These are phyloP conservation scores for Aphidoletes aphidimyza DNA, from an alignment of 2,888 invertebrate genomes.

Conservation along the genomic window DNA sequence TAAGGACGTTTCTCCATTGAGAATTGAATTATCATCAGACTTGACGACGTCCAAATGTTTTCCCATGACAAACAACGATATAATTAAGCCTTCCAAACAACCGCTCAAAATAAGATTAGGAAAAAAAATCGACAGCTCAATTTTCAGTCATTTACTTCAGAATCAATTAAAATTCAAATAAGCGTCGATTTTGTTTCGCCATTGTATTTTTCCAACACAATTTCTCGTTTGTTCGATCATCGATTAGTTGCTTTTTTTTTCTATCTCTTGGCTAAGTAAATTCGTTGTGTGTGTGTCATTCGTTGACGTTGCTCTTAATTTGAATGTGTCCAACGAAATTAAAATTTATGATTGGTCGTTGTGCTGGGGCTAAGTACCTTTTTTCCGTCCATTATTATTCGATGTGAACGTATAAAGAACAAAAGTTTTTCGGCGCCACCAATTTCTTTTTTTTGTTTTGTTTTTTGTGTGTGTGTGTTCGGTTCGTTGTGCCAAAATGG, in stretches of 20 bases:
- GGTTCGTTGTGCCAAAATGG: slow-evolving; percentile 1
- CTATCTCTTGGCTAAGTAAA: background rate
- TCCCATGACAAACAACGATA: background rate
- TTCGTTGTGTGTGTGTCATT: background rate
- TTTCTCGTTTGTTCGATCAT: background rate
- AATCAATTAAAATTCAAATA: slow-evolving; percentile 21
- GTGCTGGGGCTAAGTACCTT: slow-evolving; percentile 17
- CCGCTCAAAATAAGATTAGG: background rate
- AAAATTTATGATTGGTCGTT: slow-evolving; percentile 50
- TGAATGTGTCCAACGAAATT: slow-evolving; percentile 14
- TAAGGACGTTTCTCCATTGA: background rate
- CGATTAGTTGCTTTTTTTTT: background rate
- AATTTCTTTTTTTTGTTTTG: background rate
- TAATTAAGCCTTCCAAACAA: background rate
- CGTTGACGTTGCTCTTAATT: slow-evolving; percentile 17
- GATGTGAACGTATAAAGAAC: slow-evolving; percentile 12
- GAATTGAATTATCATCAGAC: background rate
- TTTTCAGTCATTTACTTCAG: slow-evolving; percentile 11
- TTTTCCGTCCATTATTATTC: slow-evolving; percentile 24
- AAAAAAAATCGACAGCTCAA: background rate
- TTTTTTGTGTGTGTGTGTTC: background rate
- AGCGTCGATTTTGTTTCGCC: background rate
- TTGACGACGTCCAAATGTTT: background rate
- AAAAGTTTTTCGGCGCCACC: slow-evolving; percentile 52
- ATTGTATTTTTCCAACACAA: background rate